Evolutionary conservation across 2,888 invertebrate species (phyloP).

Genomic region (Chydorus sphaericus): DNA sequence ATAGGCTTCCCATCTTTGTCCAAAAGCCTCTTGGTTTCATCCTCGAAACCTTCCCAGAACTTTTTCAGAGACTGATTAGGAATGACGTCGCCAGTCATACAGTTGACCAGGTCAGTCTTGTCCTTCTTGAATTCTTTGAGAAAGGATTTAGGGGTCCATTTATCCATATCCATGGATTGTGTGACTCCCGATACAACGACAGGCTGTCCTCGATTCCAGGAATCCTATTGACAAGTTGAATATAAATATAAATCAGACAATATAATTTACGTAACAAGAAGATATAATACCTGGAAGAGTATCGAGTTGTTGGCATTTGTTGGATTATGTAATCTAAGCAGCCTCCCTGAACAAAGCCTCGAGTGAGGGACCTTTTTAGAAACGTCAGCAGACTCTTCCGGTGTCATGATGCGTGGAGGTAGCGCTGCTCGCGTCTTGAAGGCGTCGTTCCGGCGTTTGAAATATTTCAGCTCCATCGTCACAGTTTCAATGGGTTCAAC

Average conservation of each 20-base stretch:
- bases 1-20: slow-evolving; percentile 42
- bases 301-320: slow-evolving; percentile 58
- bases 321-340: slow-evolving; percentile 70
- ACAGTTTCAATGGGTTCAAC: slow-evolving; percentile 24
- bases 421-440: slow-evolving; percentile 41
- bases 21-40: slow-evolving; percentile 58
- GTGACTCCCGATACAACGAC: slow-evolving; percentile 83
- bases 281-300: slow-evolving; percentile 51
- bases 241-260: background rate
- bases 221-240: slow-evolving; percentile 36
- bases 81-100: slow-evolving; percentile 74
- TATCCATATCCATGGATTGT: slow-evolving; percentile 51
- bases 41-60: slow-evolving; percentile 95
- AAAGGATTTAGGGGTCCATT: slow-evolving; percentile 81
- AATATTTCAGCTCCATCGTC: slow-evolving; percentile 43
- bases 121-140: slow-evolving; percentile 79
- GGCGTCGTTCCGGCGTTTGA: slow-evolving; percentile 45
- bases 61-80: slow-evolving; percentile 79
- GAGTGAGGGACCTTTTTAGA: slow-evolving; percentile 82
- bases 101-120: slow-evolving; percentile 83
- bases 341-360: slow-evolving; percentile 84
- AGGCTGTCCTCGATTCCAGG: slow-evolving; percentile 87
- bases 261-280: background rate
- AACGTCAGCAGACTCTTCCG: slow-evolving; percentile 57
- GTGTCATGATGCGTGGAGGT: slow-evolving; percentile 63